Conservation (phyloP, 2,888 invertebrate genomes). For the Plebejus anna region DNA sequence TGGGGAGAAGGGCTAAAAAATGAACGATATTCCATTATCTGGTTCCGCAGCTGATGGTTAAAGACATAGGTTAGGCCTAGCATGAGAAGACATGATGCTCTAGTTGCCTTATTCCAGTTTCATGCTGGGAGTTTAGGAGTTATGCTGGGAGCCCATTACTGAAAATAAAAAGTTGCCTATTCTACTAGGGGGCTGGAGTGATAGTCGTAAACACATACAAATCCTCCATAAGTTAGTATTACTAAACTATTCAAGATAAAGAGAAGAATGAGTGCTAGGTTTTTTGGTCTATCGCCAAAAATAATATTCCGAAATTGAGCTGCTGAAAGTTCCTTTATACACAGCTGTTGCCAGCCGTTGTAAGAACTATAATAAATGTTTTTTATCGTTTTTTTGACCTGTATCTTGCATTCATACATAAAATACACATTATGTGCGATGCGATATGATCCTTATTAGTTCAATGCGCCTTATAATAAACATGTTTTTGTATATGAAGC, state of each 20-base stretch:
- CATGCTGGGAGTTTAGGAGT: too few relatives aligned
- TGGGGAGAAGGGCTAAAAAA: too few relatives aligned
- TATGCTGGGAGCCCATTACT: too few relatives aligned
- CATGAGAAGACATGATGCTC: too few relatives aligned
- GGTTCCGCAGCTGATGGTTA: too few relatives aligned
- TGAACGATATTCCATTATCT: too few relatives aligned
- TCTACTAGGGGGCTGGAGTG: too few relatives aligned
- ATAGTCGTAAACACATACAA: not conserved
- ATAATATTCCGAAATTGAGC: not conserved
- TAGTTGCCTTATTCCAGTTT: too few relatives aligned
- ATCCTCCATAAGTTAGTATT: not conserved
- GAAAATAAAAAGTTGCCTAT: too few relatives aligned
- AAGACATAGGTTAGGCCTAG: too few relatives aligned
- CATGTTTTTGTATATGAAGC: too few relatives aligned
- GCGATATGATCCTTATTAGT: not conserved
- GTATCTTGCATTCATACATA: not conserved
- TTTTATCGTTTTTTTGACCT: slow-evolving; percentile 10
- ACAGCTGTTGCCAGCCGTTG: slow-evolving; percentile 11
- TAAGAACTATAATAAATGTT: not conserved
- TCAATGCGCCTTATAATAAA: not conserved
- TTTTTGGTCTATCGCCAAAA: slow-evolving; percentile 1
- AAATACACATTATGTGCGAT: not conserved
- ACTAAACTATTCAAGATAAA: not conserved
- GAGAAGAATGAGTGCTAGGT: not conserved
- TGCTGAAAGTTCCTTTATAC: not conserved